Evolutionary conservation across 2,888 invertebrate genomes (phyloP).

Genomic region (Ernsta delagoae): DNA sequence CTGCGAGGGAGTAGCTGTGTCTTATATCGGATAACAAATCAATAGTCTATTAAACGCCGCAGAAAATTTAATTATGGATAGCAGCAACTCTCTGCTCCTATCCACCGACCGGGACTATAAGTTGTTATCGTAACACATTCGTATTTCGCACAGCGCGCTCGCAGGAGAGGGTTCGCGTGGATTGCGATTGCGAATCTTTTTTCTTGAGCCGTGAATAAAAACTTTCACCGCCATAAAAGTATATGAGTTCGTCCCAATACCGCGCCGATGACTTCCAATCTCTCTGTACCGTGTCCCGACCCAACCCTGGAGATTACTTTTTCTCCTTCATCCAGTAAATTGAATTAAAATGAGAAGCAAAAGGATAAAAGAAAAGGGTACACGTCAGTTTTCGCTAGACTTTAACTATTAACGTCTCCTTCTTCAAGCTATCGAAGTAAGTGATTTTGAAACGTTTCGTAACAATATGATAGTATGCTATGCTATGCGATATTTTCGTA

Average conservation of each 20-base stretch:
- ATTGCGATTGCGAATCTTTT: slow-evolving; percentile 69
- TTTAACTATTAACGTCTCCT: slow-evolving; percentile 52
- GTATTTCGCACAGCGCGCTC: slow-evolving; percentile 46
- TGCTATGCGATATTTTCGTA: neutral
- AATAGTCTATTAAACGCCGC: too few species aligned
- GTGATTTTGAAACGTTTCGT: slow-evolving; percentile 1
- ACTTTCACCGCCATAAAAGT: slow-evolving; percentile 80
- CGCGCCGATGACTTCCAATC: slow-evolving; percentile 82
- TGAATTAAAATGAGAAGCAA: slow-evolving; percentile 83
- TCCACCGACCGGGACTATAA: slow-evolving; percentile 1
- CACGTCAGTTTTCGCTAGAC: slow-evolving; percentile 69
- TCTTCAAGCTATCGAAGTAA: slow-evolving; percentile 12
- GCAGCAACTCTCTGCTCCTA: too few species aligned
- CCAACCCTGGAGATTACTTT: slow-evolving; percentile 82
- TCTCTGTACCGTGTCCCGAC: slow-evolving; percentile 77
- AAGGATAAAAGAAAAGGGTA: slow-evolving; percentile 77
- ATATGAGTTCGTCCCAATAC: slow-evolving; percentile 83
- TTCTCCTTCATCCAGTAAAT: slow-evolving; percentile 81
- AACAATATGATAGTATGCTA: neutral
- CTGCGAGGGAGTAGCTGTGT: too few species aligned
- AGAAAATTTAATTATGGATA: too few species aligned
- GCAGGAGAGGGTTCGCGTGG: slow-evolving; percentile 53
- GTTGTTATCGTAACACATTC: slow-evolving; percentile 37
- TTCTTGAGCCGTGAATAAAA: slow-evolving; percentile 77
- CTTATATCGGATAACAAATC: too few species aligned